A percentile compares a stretch with the other conserved stretches of the same genome.
These are phyloP conservation scores for Sarcophaga caerulescens DNA, from an alignment of 2,888 invertebrate species.

Conservation along the genomic window DNA sequence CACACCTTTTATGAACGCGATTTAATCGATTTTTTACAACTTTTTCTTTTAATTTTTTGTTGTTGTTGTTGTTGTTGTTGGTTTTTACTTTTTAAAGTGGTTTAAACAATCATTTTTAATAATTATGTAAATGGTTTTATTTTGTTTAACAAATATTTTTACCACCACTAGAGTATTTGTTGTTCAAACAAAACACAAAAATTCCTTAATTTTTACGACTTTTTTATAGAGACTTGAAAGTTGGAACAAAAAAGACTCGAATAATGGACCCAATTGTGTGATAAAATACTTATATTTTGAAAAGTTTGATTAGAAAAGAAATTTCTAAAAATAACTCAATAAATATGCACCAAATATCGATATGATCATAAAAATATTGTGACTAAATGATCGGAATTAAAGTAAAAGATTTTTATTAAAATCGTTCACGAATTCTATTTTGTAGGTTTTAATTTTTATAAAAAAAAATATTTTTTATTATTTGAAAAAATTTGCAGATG, in stretches of 20 bases:
- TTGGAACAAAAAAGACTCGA: not conserved
- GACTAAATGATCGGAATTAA: not conserved
- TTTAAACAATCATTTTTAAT: slow-evolving; percentile 1
- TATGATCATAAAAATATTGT: slow-evolving; percentile 27
- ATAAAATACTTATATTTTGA: not conserved
- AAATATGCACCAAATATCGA: not conserved
- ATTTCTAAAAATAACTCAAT: not conserved
- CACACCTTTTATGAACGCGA: slow-evolving; percentile 20
- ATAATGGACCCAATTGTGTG: too few relatives aligned
- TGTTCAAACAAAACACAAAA: slow-evolving; percentile 32
- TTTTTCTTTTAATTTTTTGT: not conserved
- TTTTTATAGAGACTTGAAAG: slow-evolving; percentile 20
- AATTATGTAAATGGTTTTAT: slow-evolving; percentile 51
- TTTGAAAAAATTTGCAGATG: not conserved
- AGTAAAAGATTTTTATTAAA: not conserved
- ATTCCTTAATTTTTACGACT: slow-evolving; percentile 33
- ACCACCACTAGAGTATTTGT: slow-evolving; percentile 7
- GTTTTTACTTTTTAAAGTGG: not conserved
- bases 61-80: not conserved
- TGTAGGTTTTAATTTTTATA: too few relatives aligned
- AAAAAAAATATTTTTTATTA: not conserved
- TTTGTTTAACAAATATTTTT: slow-evolving; percentile 9
- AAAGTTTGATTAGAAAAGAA: not conserved
- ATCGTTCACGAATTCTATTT: too few relatives aligned
- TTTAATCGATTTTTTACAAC: slow-evolving; percentile 31